Conservation (phyloP, 1,140 invertebrate species). For the Ceratitis capitata region DNA sequence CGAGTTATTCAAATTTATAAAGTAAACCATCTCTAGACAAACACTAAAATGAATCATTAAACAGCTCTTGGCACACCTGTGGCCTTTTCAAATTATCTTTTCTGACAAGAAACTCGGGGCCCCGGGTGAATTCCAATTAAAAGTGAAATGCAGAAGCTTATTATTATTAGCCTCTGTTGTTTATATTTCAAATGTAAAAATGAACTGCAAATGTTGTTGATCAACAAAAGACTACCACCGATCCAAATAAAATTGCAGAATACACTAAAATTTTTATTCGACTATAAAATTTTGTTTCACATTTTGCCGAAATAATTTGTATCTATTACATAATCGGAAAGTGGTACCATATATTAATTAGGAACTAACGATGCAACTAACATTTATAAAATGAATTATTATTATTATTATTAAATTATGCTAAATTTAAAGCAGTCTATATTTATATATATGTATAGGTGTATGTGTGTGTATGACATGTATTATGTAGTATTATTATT, state of each 20-base stretch:
- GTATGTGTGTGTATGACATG: not conserved
- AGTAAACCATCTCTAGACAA: too few species aligned
- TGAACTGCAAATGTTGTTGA: not conserved
- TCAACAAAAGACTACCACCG: not conserved
- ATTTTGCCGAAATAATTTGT: constrained; percentile 14
- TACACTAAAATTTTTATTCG: constrained; percentile 28
- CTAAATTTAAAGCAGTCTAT: not conserved
- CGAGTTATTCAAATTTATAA: too few species aligned
- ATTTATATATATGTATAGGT: not conserved
- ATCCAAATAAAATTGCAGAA: constrained; percentile 17
- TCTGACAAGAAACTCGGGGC: too few species aligned
- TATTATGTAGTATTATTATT: too few species aligned
- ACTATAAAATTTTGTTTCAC: constrained; percentile 19
- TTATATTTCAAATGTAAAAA: too few species aligned
- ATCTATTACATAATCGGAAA: not conserved
- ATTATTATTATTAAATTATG: not conserved
- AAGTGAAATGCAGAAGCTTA: too few species aligned
- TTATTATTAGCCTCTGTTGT: too few species aligned
- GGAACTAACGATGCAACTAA: constrained; percentile 31
- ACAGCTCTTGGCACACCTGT: too few species aligned
- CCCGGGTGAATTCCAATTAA: too few species aligned
- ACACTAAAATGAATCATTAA: too few species aligned
- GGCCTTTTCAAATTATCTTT: too few species aligned
- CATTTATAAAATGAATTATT: constrained; percentile 12
- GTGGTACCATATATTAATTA: not conserved